Conservation (phyloP, 2,888 invertebrate genomes). For the Archips xylosteana region DNA sequence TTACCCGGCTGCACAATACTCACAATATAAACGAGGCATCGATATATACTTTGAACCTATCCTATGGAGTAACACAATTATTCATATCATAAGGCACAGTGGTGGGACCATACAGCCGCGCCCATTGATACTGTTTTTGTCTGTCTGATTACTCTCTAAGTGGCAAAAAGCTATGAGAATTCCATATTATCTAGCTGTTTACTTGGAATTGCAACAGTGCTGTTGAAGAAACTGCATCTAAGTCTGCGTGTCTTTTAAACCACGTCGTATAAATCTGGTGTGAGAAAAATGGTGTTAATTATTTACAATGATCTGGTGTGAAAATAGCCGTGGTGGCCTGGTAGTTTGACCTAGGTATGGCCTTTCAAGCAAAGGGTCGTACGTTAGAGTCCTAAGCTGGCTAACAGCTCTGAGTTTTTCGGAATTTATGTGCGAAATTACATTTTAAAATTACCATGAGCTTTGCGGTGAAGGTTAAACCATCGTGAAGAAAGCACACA, state of each 20-base stretch:
- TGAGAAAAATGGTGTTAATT: neutral
- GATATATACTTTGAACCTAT: neutral
- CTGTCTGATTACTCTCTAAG: constrained; percentile 49
- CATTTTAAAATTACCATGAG: too few species aligned
- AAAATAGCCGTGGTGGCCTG: neutral
- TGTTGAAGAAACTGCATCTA: constrained; percentile 16
- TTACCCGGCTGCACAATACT: too few species aligned
- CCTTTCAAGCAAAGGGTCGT: too few species aligned
- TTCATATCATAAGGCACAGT: constrained; percentile 23
- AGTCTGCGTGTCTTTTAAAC: neutral
- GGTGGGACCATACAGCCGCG: constrained; percentile 10
- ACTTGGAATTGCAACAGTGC: constrained; percentile 29
- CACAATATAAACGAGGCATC: too few species aligned
- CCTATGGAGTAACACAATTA: constrained; percentile 39
- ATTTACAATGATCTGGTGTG: neutral
- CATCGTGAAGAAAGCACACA: too few species aligned
- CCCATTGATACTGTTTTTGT: constrained; percentile 62
- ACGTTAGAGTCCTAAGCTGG: neutral
- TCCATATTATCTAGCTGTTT: constrained; percentile 25
- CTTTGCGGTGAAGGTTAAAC: neutral
- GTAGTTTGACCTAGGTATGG: neutral
- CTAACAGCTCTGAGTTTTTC: neutral
- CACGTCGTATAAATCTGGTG: neutral
- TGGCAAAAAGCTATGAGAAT: constrained; percentile 67
- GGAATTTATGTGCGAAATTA: too few species aligned